Evolutionary conservation across 2,888 invertebrate species (phyloP), one percentile per base, ranked within the genome.

Genomic region (Napeogenes inachia): DNA sequence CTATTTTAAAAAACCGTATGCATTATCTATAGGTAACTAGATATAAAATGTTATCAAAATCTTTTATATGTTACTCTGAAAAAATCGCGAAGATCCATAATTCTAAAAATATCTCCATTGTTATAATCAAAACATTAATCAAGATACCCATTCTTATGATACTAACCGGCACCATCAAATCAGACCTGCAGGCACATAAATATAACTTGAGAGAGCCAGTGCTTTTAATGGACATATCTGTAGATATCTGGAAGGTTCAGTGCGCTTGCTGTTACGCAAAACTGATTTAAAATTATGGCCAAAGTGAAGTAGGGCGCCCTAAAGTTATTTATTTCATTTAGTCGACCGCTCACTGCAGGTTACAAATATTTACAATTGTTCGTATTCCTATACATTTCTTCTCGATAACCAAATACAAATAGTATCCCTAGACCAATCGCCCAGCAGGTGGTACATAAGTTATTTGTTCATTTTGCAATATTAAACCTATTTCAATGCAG

Each of bases 251-350:
- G 60, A 65, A 65, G 63, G 64, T 59, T 55, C 60, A 65, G 59
- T 50, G 54, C 45, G 61, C 55, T 54, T 66, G 66, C 65, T 67
- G 69, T 78, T 75, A 70, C 73, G 73, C 75, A 73, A 77, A 76
- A 75, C 64, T 69, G 70, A 68, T 67, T 73, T 70, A 69, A 73
- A 74, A 70, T 73, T 71, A 69, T 67, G 62, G 64, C 59, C 59
- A 65, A 70, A 57, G 65, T 64, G 70, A 73, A 72, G 69, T 71
- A 65, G 71, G 70, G 68, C 73, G 68, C 64, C 70, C 70, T 64
- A 70, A 68, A 70, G 74, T 64, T 70, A 70, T 75, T 75, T 73
- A 75, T 71, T 73, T 73, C 73, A 75, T 68, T 73, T 71, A 77
- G 77, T 72, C 70, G 71, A 71, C 69, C 68, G 63, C 63, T 69